Conservation (phyloP, 2,888 invertebrate genomes). For the Andrena praecox region DNA sequence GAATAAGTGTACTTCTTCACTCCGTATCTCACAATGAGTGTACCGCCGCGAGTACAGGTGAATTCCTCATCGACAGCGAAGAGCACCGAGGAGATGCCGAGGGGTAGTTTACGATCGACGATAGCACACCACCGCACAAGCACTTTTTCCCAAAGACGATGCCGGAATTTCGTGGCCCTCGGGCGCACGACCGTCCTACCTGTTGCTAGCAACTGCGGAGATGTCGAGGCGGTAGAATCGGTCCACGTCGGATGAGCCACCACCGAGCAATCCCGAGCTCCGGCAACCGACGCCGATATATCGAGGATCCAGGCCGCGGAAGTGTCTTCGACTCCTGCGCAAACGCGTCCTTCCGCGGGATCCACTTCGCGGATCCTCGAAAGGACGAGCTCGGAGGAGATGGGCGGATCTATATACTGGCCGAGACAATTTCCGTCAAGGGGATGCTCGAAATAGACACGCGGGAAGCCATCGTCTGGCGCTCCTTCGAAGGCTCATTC, state of each 20-base stretch:
- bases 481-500: background rate
- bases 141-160: too few relatives aligned
- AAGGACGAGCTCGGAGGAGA: conserved; percentile 44
- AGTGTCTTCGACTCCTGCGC: conserved; percentile 70
- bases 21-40: too few relatives aligned
- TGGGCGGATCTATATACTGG: conserved; percentile 32
- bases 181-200: conserved; percentile 58
- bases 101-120: too few relatives aligned
- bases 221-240: conserved; percentile 30
- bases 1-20: too few relatives aligned
- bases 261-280: conserved; percentile 65
- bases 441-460: conserved; percentile 37
- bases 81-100: too few relatives aligned
- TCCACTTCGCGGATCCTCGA: conserved; percentile 55
- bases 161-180: conserved; percentile 18
- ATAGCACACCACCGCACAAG: too few relatives aligned
- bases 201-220: conserved; percentile 63
- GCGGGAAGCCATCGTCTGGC: conserved; percentile 7
- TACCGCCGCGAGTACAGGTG: too few relatives aligned
- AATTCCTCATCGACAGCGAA: too few relatives aligned
- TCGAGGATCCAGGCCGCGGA: conserved; percentile 60
- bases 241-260: conserved; percentile 62
- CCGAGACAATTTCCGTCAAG: conserved; percentile 50
- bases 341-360: conserved; percentile 71
- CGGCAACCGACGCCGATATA: conserved; percentile 62